phyloP scores from a whole-genome alignment of 2,888 invertebrate genomes.

The Agrochola lychnidis region DNA sequence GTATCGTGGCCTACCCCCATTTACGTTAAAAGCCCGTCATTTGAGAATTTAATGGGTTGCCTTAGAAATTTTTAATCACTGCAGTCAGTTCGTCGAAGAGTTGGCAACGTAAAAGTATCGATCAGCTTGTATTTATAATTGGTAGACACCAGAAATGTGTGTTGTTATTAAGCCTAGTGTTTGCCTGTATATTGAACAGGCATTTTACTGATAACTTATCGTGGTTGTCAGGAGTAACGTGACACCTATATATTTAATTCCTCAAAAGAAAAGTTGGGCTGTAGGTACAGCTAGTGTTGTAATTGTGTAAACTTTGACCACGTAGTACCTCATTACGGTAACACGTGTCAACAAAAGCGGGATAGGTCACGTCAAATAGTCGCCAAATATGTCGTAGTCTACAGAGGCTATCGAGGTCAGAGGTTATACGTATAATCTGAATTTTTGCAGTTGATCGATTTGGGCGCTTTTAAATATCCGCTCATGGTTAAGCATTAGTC shows the following conservation, averaged over 20 bases:
- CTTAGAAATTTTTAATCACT: conserved; percentile 53
- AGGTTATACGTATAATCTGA: conserved; percentile 25
- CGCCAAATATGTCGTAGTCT: conserved; percentile 29
- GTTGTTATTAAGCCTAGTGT: conserved; percentile 35
- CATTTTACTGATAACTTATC: conserved; percentile 7
- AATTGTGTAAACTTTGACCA: conserved; percentile 24
- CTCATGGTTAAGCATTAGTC: neutral
- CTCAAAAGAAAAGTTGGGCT: neutral
- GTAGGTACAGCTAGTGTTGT: conserved; percentile 5
- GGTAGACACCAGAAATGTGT: conserved; percentile 29
- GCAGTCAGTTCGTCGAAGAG: conserved; percentile 41
- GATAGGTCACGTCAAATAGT: conserved; percentile 46
- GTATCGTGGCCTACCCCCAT: conserved; percentile 28
- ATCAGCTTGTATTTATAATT: conserved; percentile 42
- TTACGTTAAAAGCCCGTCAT: conserved; percentile 30
- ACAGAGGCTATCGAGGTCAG: conserved; percentile 33
- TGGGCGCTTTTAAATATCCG: neutral
- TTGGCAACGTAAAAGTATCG: conserved; percentile 45
- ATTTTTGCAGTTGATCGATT: conserved; percentile 27
- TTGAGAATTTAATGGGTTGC: conserved; percentile 26
- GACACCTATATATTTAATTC: conserved; percentile 14
- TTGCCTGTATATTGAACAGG: conserved; percentile 17
- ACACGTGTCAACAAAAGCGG: conserved; percentile 48
- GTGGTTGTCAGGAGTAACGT: conserved; percentile 1
- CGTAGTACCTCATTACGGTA: conserved; percentile 50